A percentile compares a stretch with the other conserved stretches of the same genome.
Evolutionary conservation across 2,888 invertebrate genomes (phyloP).

Genomic region (Limnephilus marmoratus): DNA sequence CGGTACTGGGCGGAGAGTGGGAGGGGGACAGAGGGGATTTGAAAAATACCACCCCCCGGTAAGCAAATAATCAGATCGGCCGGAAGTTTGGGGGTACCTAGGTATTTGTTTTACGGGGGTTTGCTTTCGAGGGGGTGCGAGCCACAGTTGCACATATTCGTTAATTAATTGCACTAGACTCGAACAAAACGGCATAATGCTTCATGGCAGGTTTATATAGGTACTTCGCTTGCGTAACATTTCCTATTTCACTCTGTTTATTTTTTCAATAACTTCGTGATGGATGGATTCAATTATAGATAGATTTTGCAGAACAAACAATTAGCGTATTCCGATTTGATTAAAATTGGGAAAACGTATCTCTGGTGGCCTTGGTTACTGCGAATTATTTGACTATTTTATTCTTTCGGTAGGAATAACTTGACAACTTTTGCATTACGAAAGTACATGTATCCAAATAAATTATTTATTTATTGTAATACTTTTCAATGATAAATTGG

Average conservation of each 20-base stretch:
- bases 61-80: conserved; percentile 60
- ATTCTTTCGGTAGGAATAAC: not conserved
- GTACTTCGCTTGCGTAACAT: conserved; percentile 29
- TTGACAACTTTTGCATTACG: not conserved
- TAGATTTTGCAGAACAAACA: conserved; percentile 37
- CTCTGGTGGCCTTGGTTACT: not conserved
- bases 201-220: conserved; percentile 8
- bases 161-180: conserved; percentile 60
- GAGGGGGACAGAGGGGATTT: conserved; percentile 6
- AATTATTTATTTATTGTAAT: no score
- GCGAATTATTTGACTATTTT: not conserved
- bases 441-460: no score
- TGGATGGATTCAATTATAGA: conserved; percentile 42
- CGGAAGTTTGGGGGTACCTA: conserved; percentile 50
- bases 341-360: conserved; percentile 9
- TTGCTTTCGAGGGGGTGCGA: conserved; percentile 22
- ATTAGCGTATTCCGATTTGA: conserved; percentile 13
- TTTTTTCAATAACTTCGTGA: conserved; percentile 47
- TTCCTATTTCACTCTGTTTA: conserved; percentile 17
- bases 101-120: conserved; percentile 35
- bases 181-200: conserved; percentile 50
- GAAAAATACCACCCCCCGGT: conserved; percentile 42
- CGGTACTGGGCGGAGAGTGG: not conserved
- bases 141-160: conserved; percentile 56
- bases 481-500: no score